Percentiles rank a stretch among this genome's conserved stretches.
These are phyloP conservation scores for Lithophane semibrunnea DNA, from an alignment of 2,888 invertebrate species.

Conservation along the genomic window DNA sequence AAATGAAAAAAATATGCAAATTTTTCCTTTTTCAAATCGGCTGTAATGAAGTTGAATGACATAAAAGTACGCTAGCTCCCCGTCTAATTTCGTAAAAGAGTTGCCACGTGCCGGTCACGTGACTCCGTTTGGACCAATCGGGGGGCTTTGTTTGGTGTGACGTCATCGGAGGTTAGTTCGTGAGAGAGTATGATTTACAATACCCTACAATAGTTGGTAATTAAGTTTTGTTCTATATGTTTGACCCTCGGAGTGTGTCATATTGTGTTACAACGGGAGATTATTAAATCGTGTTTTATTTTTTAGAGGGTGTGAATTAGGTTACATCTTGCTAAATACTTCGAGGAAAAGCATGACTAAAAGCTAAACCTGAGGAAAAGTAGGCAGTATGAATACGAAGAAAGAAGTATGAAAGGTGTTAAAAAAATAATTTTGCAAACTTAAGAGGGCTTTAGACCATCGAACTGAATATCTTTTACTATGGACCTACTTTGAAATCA, in stretches of 20 bases:
- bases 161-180: conserved; percentile 65
- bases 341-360: not conserved
- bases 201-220: conserved; percentile 64
- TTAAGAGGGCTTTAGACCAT: too few species aligned
- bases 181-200: conserved; percentile 68
- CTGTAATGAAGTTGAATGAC: conserved; percentile 35
- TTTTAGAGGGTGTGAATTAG: conserved; percentile 35
- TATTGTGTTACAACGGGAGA: conserved; percentile 55
- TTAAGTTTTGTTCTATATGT: conserved; percentile 60
- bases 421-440: too few species aligned
- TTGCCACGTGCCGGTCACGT: conserved; percentile 66
- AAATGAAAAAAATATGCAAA: conserved; percentile 66
- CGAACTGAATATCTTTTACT: too few species aligned
- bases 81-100: conserved; percentile 65
- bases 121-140: conserved; percentile 65
- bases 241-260: conserved; percentile 52
- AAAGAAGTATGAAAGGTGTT: not conserved
- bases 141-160: conserved; percentile 59
- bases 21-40: conserved; percentile 61
- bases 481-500: too few species aligned
- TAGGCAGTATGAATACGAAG: not conserved
- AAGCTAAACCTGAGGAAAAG: not conserved
- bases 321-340: not conserved
- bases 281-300: conserved; percentile 52
- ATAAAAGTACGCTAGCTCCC: conserved; percentile 44